Conservation (phyloP, 2,888 invertebrate genomes). For the Synergus itoensis region DNA sequence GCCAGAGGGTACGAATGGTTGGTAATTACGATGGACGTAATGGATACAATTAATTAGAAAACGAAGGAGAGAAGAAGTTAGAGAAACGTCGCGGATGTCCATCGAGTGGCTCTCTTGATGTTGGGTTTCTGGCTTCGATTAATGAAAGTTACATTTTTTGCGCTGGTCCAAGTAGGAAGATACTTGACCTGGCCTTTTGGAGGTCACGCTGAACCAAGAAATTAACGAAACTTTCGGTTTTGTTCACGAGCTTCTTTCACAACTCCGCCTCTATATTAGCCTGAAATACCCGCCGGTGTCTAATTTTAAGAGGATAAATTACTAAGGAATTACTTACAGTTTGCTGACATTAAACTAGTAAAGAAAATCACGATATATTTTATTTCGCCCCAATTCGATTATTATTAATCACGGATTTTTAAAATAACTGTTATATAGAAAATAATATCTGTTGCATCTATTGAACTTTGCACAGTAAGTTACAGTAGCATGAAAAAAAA, state of each 20-base stretch:
- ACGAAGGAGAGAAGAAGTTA: constrained; percentile 27
- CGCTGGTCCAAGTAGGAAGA: constrained; percentile 5
- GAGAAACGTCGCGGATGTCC: constrained; percentile 7
- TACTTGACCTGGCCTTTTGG: constrained; percentile 25
- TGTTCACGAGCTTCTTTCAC: constrained; percentile 11
- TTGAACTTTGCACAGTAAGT: neutral
- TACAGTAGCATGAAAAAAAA: neutral
- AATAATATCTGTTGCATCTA: neutral
- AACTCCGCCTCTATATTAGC: constrained; percentile 1
- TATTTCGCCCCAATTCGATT: neutral
- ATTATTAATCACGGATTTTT: neutral
- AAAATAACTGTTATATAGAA: neutral
- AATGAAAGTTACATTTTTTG: constrained; percentile 30
- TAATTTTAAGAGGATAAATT: constrained; percentile 6
- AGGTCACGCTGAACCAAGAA: neutral
- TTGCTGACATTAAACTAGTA: neutral
- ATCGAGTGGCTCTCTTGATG: neutral
- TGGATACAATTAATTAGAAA: constrained; percentile 30
- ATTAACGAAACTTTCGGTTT: constrained; percentile 24
- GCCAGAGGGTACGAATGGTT: constrained; percentile 15
- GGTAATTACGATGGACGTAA: constrained; percentile 21
- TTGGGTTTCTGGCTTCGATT: constrained; percentile 1
- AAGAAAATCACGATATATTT: neutral
- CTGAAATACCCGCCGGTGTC: neutral
- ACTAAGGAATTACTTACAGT: neutral